These are phyloP conservation scores for Psilopsiagon aurifrons DNA, from an alignment of 2,113 vertebrate genomes.

Conservation along the genomic window DNA sequence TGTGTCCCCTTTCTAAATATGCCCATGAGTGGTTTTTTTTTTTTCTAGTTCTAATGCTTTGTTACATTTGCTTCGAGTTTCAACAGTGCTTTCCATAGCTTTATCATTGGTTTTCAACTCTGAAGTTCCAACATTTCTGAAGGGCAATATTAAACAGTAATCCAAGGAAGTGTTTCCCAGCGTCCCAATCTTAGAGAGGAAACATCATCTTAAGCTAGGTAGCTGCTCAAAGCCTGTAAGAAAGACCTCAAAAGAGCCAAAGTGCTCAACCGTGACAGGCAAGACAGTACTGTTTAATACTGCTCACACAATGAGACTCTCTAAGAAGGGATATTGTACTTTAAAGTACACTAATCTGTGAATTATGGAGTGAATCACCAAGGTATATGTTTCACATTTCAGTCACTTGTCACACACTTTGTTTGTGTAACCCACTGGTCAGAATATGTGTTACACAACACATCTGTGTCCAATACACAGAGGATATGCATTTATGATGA, in stretches of 20 bases:
- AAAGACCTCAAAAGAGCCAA: neutral
- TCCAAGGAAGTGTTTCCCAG: neutral
- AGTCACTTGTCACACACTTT: neutral
- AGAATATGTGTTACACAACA: constrained; percentile 6
- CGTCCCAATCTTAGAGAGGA: neutral
- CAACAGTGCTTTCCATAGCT: neutral
- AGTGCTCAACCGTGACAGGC: neutral
- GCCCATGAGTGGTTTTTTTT: neutral
- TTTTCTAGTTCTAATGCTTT: neutral
- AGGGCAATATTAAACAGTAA: neutral
- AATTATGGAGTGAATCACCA: neutral
- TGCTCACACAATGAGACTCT: neutral
- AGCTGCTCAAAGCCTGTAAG: neutral
- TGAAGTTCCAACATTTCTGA: neutral
- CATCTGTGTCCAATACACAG: neutral
- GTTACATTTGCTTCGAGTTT: neutral
- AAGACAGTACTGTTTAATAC: neutral
- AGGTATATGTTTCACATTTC: neutral
- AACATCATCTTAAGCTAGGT: neutral
- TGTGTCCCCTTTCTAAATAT: neutral
- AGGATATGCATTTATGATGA: neutral
- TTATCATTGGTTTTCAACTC: neutral
- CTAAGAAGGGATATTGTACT: neutral
- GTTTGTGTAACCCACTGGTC: neutral
- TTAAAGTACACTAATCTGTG: neutral